Conservation (phyloP, 2,113 vertebrate genomes). For the Apeltes quadracus region DNA sequence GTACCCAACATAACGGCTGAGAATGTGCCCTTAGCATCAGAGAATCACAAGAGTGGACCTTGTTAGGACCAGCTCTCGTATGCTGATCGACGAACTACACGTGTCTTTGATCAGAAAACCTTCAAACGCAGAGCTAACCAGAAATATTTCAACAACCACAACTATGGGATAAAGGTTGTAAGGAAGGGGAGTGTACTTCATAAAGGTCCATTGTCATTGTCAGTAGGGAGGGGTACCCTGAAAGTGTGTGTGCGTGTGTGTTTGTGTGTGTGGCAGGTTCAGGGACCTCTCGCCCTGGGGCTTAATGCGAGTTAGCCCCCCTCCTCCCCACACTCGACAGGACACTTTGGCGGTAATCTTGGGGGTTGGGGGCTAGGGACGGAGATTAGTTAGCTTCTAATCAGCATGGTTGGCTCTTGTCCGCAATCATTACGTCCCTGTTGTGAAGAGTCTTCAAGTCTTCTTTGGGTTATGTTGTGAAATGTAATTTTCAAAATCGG, state of each 20-base stretch:
- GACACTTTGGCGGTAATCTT: slow-evolving; percentile 33
- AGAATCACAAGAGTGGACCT: slow-evolving; percentile 27
- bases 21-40: too few relatives aligned
- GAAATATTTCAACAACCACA: slow-evolving; percentile 30
- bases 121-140: slow-evolving; percentile 45
- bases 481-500: background rate
- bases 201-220: slow-evolving; percentile 49
- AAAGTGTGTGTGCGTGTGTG: slow-evolving; percentile 39
- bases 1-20: slow-evolving; percentile 8
- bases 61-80: slow-evolving; percentile 27
- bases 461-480: background rate
- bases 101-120: slow-evolving; percentile 40
- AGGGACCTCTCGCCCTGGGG: slow-evolving; percentile 37
- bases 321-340: background rate
- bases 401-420: slow-evolving; percentile 27
- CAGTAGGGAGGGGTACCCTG: slow-evolving; percentile 46
- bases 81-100: slow-evolving; percentile 30
- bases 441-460: background rate
- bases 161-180: slow-evolving; percentile 33
- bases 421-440: background rate
- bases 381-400: slow-evolving; percentile 28
- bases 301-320: slow-evolving; percentile 34
- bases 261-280: slow-evolving; percentile 20
- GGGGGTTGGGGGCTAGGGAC: background rate
- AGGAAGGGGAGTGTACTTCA: slow-evolving; percentile 43